Base-by-base conservation (phyloP, 2,888 invertebrate genomes). In the Calephelis perditalis region DNA sequence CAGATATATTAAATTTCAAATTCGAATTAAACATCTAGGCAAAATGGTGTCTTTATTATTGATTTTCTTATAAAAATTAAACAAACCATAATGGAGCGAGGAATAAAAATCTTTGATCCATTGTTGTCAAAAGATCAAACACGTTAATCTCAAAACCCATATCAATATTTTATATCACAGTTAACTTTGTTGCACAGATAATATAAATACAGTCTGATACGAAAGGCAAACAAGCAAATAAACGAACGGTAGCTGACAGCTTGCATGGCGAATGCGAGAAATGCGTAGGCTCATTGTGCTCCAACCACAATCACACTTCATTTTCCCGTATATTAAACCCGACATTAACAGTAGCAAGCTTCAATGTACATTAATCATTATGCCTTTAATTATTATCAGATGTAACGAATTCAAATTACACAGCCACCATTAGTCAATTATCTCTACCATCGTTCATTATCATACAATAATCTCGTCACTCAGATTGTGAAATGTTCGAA, bases 201-300 rank as follows among this genome's bases (percentile, higher is more conserved):
- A 15, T 49, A 49, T 49, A 26, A 49, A 49, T 49, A 40, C 6
- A 49, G 15, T 15, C 12, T 47, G 15, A 59, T 55, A 35, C 46
- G 54, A 60, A 52, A 45, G 46, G 54, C 64, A 60, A 67, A 69
- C 65, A 63, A 65, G 65, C 65, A 67, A 62, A 67, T 72, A 73
- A 70, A 67, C 71, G 72, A 64, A 69, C 88, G 74, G 88, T 85
- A 86, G 88, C 86, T 77, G 84, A 79, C 83, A 84, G 79, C 72
- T 77, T 70, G 67, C 67, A 61, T 52, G 70, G 73, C 78, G 75
- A 79, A 76, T 78, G 74, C 73, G 74, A 70, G 68, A 68, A 65
- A 74, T 76, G 85, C 82, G 82, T 82, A 79, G 79, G 82, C 72
- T 76, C 76, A 83, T 86, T 87, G 83, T 87, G 71, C 46, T 61